Base-by-base conservation (phyloP, 2,888 invertebrate genomes). In the Noctuana brunneofusca region DNA sequence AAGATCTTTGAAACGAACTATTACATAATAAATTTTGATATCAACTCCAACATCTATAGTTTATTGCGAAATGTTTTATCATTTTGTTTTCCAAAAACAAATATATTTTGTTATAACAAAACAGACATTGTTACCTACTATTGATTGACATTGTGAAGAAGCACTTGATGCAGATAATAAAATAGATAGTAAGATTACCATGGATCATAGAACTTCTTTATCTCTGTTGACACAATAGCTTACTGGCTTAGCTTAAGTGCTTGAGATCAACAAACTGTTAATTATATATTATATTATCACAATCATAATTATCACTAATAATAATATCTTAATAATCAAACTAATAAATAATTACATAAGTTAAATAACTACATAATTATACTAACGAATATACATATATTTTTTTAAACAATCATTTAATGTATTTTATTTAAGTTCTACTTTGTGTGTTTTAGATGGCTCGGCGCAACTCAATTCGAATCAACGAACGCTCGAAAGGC, bases 391-490 rank as follows among this genome's bases (percentile, higher is more conserved):
- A n/a, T n/a, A n/a, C n/a, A n/a, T n/a, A n/a, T 30, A 11, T 30
- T 30, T 11, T 30, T 30, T 30, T 30, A 30, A 0, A 11, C 1
- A 30, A 30, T 30, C 8, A 8, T 1, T 30, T 2, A 11, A 11
- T 8, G 11, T 30, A 5, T 27, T 27, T 27, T 24, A 24, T 24
- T 27, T 27, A 6, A 6, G 8, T 27, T 0, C 27, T 8, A 27
- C 27, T 27, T 27, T 27, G 5, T 27, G 27, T 27, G 8, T 85
- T 83, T 53, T 74, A 93, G 93, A 87, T 93, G 93, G 93, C 73
- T 93, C 18, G 95, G 93, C 9, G 93, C 95, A 9, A 96, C 96
- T 0, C 95, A 96, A 78, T 94, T 96, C 79, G 92, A 95, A 80
- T 89, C 95, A 0, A 92, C 93, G 12, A 89, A 94, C 74, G 95